Evolutionary conservation across 2,888 invertebrate species (phyloP).

Genomic region (Opisthograptis luteolata): DNA sequence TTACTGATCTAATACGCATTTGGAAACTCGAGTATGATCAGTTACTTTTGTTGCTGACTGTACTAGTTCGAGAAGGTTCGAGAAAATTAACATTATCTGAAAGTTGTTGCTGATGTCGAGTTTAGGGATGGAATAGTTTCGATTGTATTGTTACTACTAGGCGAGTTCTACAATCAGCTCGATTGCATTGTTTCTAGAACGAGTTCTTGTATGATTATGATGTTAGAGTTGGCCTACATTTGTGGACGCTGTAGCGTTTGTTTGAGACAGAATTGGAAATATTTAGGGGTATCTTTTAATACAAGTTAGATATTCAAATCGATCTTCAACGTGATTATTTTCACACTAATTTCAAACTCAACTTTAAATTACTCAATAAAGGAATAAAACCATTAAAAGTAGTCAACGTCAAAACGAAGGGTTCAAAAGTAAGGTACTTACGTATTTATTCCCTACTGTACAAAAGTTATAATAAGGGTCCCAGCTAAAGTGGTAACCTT

Average conservation of each 20-base stretch:
- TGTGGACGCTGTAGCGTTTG: too few species aligned
- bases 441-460: slow-evolving; percentile 21
- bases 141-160: background rate
- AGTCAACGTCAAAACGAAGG: slow-evolving; percentile 3
- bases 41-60: too few species aligned
- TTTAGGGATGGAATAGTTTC: background rate
- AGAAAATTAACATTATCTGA: background rate
- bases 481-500: slow-evolving; percentile 20
- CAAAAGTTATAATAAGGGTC: slow-evolving; percentile 10
- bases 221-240: too few species aligned
- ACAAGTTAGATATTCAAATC: too few species aligned
- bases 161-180: background rate
- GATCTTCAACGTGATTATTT: too few species aligned
- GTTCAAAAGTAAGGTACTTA: slow-evolving; percentile 6
- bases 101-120: background rate
- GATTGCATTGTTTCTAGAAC: background rate
- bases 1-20: too few species aligned
- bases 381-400: background rate
- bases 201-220: background rate
- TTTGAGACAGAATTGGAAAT: too few species aligned
- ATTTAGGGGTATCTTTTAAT: too few species aligned
- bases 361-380: too few species aligned
- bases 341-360: too few species aligned
- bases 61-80: slow-evolving; percentile 12
- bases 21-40: too few species aligned